These are phyloP conservation scores for Orthosia incerta DNA, from an alignment of 2,888 invertebrate species.

Conservation along the genomic window DNA sequence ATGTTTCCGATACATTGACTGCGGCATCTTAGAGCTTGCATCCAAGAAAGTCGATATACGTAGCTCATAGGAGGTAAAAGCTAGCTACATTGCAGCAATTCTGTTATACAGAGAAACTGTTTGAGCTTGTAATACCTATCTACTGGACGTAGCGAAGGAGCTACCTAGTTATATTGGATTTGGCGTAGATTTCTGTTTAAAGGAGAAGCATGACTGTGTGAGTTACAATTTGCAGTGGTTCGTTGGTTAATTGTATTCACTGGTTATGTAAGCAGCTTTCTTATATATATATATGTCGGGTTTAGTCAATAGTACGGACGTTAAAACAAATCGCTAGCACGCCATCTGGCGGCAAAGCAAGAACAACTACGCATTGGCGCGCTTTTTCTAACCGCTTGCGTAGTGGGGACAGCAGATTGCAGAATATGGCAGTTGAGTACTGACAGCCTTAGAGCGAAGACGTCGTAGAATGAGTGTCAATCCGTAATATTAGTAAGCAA, in stretches of 20 bases:
- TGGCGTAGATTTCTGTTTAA: slow-evolving; percentile 1
- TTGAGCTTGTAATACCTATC: slow-evolving; percentile 2
- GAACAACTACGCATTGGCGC: too few species aligned
- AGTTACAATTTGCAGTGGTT: neutral
- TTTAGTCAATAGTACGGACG: too few species aligned
- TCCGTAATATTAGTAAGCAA: too few species aligned
- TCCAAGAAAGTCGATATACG: slow-evolving; percentile 21
- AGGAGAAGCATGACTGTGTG: neutral
- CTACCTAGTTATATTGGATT: neutral
- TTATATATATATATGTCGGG: too few species aligned
- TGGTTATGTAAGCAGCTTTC: neutral
- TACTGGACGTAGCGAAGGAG: neutral
- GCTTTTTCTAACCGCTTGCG: too few species aligned
- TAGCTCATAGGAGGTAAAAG: slow-evolving; percentile 6
- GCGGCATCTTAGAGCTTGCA: slow-evolving; percentile 39
- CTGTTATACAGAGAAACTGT: neutral
- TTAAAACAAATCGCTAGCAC: too few species aligned
- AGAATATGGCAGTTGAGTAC: too few species aligned
- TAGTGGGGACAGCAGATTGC: too few species aligned
- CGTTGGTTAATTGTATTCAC: slow-evolving; percentile 4
- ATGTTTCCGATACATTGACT: slow-evolving; percentile 49
- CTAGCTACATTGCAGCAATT: slow-evolving; percentile 11
- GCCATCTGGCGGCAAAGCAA: too few species aligned
- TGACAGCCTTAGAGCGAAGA: too few species aligned
- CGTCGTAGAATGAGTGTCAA: too few species aligned